Conservation (phyloP, 2,797 vertebrate genomes). For the Smutsia temminckii region DNA sequence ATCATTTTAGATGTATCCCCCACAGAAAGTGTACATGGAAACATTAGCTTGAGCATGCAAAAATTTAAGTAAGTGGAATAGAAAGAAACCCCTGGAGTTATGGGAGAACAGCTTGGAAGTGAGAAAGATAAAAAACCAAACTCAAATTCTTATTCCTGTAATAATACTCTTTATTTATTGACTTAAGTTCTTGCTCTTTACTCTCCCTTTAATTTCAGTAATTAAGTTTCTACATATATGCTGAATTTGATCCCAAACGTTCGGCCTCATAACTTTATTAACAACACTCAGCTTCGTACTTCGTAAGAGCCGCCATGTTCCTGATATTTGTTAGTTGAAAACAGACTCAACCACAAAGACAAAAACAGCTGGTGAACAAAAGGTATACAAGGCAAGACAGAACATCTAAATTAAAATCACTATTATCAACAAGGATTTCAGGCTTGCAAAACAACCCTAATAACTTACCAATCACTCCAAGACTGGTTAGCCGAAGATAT, state of each 20-base stretch:
- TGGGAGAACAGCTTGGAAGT: neutral
- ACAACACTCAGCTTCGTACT: neutral
- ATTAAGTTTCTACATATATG: neutral
- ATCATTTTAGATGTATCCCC: neutral
- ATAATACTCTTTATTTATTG: neutral
- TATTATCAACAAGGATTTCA: slow-evolving; percentile 14
- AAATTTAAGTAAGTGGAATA: slow-evolving; percentile 25
- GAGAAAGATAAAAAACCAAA: neutral
- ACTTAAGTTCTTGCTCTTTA: slow-evolving; percentile 13
- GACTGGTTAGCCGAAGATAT: slow-evolving; percentile 97
- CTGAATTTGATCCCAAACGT: slow-evolving; percentile 36
- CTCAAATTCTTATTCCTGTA: neutral
- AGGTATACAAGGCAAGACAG: neutral
- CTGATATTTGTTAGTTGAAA: slow-evolving; percentile 30
- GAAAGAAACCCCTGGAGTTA: neutral
- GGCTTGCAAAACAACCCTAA: slow-evolving; percentile 15
- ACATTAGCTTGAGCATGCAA: neutral
- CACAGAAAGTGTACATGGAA: neutral
- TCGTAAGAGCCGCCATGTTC: neutral
- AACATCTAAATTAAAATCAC: slow-evolving; percentile 26
- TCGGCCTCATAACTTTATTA: slow-evolving; percentile 1
- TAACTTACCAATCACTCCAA: slow-evolving; percentile 95
- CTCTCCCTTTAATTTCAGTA: neutral
- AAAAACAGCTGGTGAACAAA: slow-evolving; percentile 38
- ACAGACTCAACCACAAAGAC: slow-evolving; percentile 31